Evolutionary conservation across 2,113 vertebrate species (phyloP), one percentile per base, ranked within the genome.

Genomic region (Anguilla rostrata): DNA sequence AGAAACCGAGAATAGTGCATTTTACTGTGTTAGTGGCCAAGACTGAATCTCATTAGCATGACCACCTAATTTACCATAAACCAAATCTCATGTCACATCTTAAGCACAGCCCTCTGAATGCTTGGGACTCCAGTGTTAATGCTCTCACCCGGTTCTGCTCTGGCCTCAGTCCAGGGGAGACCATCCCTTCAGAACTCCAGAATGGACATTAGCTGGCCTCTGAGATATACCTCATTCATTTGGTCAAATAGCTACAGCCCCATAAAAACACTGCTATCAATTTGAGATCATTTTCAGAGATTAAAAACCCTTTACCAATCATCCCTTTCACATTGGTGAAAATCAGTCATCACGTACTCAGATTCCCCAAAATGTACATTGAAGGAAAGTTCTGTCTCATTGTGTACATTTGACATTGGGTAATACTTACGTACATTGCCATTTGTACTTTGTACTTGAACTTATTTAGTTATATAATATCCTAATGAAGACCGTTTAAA

Each of bases 201-300:
- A 85, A 85, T 56, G 60, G 84, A 85, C 78, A n/a, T 39, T 60
- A 12, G 16, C 84, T 41, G 43, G 83, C 63, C 83, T 20, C 40
- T 84, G 40, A 26, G 11, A 16, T 46, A 43, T 43, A 43, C 71
- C n/a, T 84, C 83, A 75, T 75, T 84, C 71, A 40, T 40, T 78
- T 5, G 46, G 41, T 78, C n/a, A 49, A n/a, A 53, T 78, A 43
- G 75, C 29, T 46, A 34, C n/a, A 78, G 29, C 75, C 75, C n/a
- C 46, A 11, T 78, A n/a, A 43, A 49, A 18, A 11, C 34, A 8
- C 49, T 78, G 34, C 78, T 20, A n/a, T 46, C 75, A 78, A 43
- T 85, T 80, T 57, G 11, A 56, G 84, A 34, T 4, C 3, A 39
- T 78, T 39, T 78, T 78, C 15, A 39, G 9, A 78, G 18, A 46